phyloP scores from a whole-genome alignment of 2,888 invertebrate genomes.

The Himalopsyche japonica region DNA sequence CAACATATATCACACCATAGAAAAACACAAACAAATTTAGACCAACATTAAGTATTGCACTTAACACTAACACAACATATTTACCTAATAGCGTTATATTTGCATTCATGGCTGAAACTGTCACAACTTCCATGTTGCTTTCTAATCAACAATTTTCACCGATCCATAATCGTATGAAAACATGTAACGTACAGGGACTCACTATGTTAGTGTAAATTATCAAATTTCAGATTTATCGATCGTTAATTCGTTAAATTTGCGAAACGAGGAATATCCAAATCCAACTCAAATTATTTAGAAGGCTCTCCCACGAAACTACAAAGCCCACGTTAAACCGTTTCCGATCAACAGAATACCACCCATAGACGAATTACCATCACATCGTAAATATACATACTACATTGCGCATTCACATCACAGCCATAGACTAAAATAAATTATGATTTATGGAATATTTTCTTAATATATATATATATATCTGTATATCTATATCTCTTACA shows the following conservation, averaged over 20 bases:
- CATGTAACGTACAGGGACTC: neutral
- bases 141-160: conserved; percentile 47
- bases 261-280: neutral
- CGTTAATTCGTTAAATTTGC: neutral
- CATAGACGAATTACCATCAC: neutral
- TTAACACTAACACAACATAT: neutral
- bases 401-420: neutral
- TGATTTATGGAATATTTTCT: too few relatives aligned
- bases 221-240: neutral
- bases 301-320: conserved; percentile 34
- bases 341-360: conserved; percentile 25
- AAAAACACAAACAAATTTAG: neutral
- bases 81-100: conserved; percentile 47
- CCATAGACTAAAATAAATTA: neutral
- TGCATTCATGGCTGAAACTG: conserved; percentile 65
- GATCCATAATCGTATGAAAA: conserved; percentile 22
- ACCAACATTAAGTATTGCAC: neutral
- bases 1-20: neutral
- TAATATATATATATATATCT: too few relatives aligned
- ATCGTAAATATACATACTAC: neutral
- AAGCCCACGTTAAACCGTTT: conserved; percentile 36
- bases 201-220: neutral
- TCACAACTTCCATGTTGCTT: conserved; percentile 64
- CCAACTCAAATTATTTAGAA: conserved; percentile 9
- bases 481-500: too few relatives aligned